Base-by-base conservation (phyloP, 2,113 vertebrate species). In the Ascaphus truei region DNA sequence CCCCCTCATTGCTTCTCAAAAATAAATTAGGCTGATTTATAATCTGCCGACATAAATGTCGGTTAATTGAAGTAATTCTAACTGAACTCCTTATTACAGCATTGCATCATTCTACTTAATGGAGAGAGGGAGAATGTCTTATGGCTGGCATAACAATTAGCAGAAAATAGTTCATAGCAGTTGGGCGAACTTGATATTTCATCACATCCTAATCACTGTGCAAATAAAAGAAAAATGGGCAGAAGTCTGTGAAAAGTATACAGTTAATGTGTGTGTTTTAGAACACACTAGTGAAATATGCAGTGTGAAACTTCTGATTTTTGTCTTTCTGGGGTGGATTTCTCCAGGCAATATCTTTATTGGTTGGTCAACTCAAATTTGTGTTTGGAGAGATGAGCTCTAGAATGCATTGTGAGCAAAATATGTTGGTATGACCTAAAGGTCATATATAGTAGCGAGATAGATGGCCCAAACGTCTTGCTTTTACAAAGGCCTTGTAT, bases 61-160 rank as follows among this genome's bases (percentile, higher is more conserved):
- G 15, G 62, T 29, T 65, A 53, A 52, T 51, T 64, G 62, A 37
- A 64, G 45, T 64, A n/a, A 39, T 53, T 65, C 37, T 36, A 16
- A 8, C 23, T 22, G 48, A 39, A 53, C 34, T 33, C 52, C 9
- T 36, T 50, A 63, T 53, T 65, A 53, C 23, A 37, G 30, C 2
- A 31, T 64, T 39, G 48, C 62, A 53, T 53, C 26, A 29, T 65
- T 41, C 48, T 53, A n/a, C 10, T 11, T 39, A 39, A 65, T 41
- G 25, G 33, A 41, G 31, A 53, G n/a, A 12, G n/a, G n/a, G 15
- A 22, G 8, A 29, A 53, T 65, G 50, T 39, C 62, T 65, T 53
- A 39, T 65, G 9, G 36, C 62, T 18, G 27, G 33, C 23, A 65
- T 41, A 65, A 53, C 23, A 39, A 65, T 65, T 65, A 53, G 31